A percentile compares a stretch with the other conserved stretches of the same genome.
These are phyloP conservation scores for Decapterus maruadsi DNA, from an alignment of 2,797 vertebrate genomes.

Conservation along the genomic window DNA sequence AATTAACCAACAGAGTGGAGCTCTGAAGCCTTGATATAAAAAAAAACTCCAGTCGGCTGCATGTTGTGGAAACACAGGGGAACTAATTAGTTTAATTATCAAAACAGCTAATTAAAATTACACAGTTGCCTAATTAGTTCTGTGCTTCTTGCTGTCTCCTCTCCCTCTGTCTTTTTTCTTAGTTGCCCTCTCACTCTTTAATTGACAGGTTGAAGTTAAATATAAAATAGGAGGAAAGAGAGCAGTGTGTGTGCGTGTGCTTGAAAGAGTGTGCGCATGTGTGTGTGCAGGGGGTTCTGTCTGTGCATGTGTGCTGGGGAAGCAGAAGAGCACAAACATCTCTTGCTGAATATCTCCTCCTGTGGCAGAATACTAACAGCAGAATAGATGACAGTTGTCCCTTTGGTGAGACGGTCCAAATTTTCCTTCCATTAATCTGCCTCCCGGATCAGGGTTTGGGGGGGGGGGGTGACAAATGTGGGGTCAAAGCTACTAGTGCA, in stretches of 20 bases:
- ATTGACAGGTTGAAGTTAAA: slow-evolving; percentile 99
- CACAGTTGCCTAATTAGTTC: slow-evolving; percentile 99
- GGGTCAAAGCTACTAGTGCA: slow-evolving; percentile 80
- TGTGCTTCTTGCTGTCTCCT: slow-evolving; percentile 95
- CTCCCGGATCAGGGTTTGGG: slow-evolving; percentile 80
- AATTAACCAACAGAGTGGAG: slow-evolving; percentile 98
- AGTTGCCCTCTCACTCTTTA: slow-evolving; percentile 88
- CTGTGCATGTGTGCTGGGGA: slow-evolving; percentile 19
- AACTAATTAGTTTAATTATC: slow-evolving; percentile 99
- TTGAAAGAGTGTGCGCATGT: slow-evolving; percentile 7
- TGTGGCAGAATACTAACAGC: slow-evolving; percentile 90
- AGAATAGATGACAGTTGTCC: slow-evolving; percentile 92
- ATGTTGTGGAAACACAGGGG: slow-evolving; percentile 99
- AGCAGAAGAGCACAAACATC: slow-evolving; percentile 66
- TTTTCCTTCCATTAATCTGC: slow-evolving; percentile 90
- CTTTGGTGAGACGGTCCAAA: slow-evolving; percentile 89
- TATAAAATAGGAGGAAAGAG: slow-evolving; percentile 86
- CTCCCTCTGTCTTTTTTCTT: slow-evolving; percentile 77
- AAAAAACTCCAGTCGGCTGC: slow-evolving; percentile 91
- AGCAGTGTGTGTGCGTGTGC: slow-evolving; percentile 30
- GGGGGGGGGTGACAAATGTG: slow-evolving; percentile 56
- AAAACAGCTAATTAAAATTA: slow-evolving; percentile 99
- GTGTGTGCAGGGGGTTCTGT: slow-evolving; percentile 15
- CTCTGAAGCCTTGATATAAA: slow-evolving; percentile 95
- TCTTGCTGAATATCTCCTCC: slow-evolving; percentile 88